These are phyloP conservation scores for Drosophila subsilvestris DNA, from an alignment of 2,888 invertebrate species.

Conservation along the genomic window DNA sequence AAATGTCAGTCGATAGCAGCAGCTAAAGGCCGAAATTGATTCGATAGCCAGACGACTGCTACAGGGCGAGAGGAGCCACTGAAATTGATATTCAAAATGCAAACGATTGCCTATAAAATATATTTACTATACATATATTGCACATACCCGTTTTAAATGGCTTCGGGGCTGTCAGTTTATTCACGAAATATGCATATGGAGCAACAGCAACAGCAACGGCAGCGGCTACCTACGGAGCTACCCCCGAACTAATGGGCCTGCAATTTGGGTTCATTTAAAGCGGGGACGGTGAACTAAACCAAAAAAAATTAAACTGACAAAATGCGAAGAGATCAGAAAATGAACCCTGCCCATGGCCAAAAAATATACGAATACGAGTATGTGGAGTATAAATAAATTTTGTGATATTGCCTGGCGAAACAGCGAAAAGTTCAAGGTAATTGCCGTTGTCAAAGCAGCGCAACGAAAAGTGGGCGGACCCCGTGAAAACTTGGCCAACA, in stretches of 20 bases:
- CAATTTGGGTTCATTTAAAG: constrained; percentile 77
- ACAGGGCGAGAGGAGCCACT: not conserved
- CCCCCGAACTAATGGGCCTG: constrained; percentile 62
- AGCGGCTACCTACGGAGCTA: not conserved
- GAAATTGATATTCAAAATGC: constrained; percentile 76
- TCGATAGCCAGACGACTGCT: constrained; percentile 42
- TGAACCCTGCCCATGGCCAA: constrained; percentile 42
- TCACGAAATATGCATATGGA: constrained; percentile 58
- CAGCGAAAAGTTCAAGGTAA: constrained; percentile 75
- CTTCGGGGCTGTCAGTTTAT: constrained; percentile 15
- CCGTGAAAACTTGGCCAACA: constrained; percentile 74
- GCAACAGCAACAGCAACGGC: constrained; percentile 25
- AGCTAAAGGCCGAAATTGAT: constrained; percentile 51
- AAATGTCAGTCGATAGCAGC: constrained; percentile 66
- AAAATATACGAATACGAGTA: not conserved
- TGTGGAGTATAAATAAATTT: constrained; percentile 70
- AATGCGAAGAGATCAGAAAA: constrained; percentile 36
- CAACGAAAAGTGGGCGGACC: constrained; percentile 73
- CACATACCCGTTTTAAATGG: constrained; percentile 45
- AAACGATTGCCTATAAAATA: constrained; percentile 73
- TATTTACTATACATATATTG: constrained; percentile 51
- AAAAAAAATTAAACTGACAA: constrained; percentile 75
- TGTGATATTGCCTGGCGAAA: constrained; percentile 21
- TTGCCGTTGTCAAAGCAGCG: constrained; percentile 78
- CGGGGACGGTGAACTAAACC: constrained; percentile 69